Base-by-base conservation (phyloP, 2,113 vertebrate species). In the Myotis yumanensis region DNA sequence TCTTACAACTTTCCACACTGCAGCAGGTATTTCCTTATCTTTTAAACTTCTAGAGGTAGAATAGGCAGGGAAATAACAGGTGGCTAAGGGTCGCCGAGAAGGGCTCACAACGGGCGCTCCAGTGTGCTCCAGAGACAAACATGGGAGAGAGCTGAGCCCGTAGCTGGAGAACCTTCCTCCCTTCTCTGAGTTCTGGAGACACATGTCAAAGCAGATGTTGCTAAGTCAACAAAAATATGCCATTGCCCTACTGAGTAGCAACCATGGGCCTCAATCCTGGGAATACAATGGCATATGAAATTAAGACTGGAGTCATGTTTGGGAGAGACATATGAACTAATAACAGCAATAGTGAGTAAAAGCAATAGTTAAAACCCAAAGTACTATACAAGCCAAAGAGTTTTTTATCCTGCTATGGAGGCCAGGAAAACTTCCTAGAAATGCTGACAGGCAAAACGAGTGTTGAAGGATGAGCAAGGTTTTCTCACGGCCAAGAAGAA, bases 401-500 rank as follows among this genome's bases (percentile, higher is more conserved):
- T 18, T 32, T 66, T 82, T 82, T 22, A 30, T 68, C 5, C 22
- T 92, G 9, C 11, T 76, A 12, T 7, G 23, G 10, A 52, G 15
- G 7, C n/a, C 71, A 68, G 66, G 5, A 37, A 77, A 51, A 15
- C 37, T 83, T 87, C 15, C 54, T 73, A 57, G 51, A 14, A 92
- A 46, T 51, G 43, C 59, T 25, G 25, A 57, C 14, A 82, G 46
- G 51, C 10, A 85, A 89, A 59, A 18, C 40, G 14, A 95, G 18
- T 37, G 85, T 76, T 76, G 43, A 95, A 85, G 28, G 37, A 51
- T 77, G 30, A 82, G 71, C 12, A 48, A 85, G 30, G 4, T 5
- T 83, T 90, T 83, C 71, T 90, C 30, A 83, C 4, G 15, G 40
- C 28, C 40, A 64, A 54, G 71, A 73, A 46, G 48, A 86, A 69